Evolutionary conservation across 2,888 invertebrate species (phyloP), one percentile per base, ranked within the genome.

Genomic region (Torymus aiolomorphi): DNA sequence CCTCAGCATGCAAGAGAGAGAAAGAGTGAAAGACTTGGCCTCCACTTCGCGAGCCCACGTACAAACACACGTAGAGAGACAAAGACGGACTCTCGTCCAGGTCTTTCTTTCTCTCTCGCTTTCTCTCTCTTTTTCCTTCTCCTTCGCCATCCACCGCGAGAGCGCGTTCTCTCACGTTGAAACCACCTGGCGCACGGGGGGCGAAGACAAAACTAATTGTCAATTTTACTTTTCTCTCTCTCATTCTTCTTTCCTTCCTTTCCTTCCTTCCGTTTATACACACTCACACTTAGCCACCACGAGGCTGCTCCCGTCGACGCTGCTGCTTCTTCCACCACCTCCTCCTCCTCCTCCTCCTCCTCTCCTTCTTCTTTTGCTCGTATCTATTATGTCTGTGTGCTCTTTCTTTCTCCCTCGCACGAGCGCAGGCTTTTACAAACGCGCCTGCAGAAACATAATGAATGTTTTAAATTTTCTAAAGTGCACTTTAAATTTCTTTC

Each of bases 121-220:
- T n/a, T n/a, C n/a, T 67, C 66, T 66, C 65, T 78, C 67, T 67
- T 61, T 76, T 31, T 8, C 54, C 56, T 1, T 16, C 59, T 11
- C 67, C n/a, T 12, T 57, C 54, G 31, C 14, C 70, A 82, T 83
- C 82, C 80, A 3, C 31, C 8, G 8, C 31, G 31, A 31, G 31
- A 31, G 31, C 77, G 83, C 81, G 84, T 85, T 86, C 86, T 86
- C 85, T 86, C 84, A 81, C 84, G 85, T 85, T 83, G 78, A 83
- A 84, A 83, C 84, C 87, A 86, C 84, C 86, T 86, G 87, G 83
- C 82, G 81, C 83, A 83, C 76, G 81, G 18, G 81, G 18, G 70
- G 81, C 83, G 82, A 83, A 85, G 67, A 78, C 62, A 70, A 66
- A 85, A 84, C 84, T 84, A 84, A 85, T 85, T 84, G 85, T 80